phyloP scores from a whole-genome alignment of 2,797 vertebrate species.

The Aphelocoma californica region DNA sequence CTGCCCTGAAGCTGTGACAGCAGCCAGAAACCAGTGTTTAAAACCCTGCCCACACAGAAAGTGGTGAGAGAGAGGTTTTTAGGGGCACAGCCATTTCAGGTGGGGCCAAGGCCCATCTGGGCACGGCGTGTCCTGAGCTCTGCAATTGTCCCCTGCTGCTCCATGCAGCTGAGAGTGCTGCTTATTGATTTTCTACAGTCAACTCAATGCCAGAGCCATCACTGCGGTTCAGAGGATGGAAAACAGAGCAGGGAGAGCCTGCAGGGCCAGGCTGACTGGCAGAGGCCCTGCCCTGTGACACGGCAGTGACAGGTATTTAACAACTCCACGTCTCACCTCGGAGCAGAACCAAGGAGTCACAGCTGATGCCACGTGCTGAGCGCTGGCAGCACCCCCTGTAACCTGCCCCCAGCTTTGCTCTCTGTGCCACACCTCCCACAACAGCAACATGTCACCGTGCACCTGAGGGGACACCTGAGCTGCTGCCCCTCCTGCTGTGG shows the following conservation, averaged over 20 bases:
- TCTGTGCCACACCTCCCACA: not conserved
- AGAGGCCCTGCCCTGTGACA: not conserved
- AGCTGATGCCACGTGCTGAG: too few relatives aligned
- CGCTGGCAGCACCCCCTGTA: not conserved
- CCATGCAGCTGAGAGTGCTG: not conserved
- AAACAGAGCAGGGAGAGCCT: not conserved
- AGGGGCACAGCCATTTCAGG: not conserved
- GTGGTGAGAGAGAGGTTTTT: not conserved
- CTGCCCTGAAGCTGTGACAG: not conserved
- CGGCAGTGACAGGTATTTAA: not conserved
- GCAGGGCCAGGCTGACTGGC: not conserved
- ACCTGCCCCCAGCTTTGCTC: not conserved
- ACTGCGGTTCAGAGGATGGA: not conserved
- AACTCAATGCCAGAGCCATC: not conserved
- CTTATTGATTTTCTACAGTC: not conserved
- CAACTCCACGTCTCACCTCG: accelerated
- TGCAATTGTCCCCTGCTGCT: not conserved
- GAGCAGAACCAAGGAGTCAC: not conserved
- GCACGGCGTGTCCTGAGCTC: not conserved
- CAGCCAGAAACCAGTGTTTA: not conserved
- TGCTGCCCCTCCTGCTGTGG: not conserved
- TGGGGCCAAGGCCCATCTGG: not conserved
- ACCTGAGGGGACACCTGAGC: not conserved
- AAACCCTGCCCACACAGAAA: not conserved
- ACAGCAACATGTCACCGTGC: not conserved